These are phyloP conservation scores for Sinocyclocheilus anophthalmus DNA, from an alignment of 2,113 vertebrate genomes.

Conservation along the genomic window DNA sequence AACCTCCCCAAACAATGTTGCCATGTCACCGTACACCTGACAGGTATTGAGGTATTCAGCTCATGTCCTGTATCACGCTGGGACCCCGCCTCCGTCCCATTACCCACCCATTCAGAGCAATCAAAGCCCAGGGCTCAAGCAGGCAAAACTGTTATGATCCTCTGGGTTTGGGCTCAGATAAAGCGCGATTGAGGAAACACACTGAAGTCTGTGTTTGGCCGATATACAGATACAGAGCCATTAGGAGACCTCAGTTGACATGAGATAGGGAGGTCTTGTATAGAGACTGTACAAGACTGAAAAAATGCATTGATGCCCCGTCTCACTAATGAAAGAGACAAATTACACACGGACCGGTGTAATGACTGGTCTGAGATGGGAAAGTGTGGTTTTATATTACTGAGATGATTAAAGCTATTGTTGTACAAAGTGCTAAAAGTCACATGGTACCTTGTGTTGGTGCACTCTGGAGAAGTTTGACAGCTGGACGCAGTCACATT, in stretches of 20 bases:
- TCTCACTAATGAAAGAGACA: slow-evolving; percentile 39
- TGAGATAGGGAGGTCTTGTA: slow-evolving; percentile 49
- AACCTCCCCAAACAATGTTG: slow-evolving; percentile 85
- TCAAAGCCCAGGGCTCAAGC: slow-evolving; percentile 53
- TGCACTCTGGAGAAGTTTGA: slow-evolving; percentile 15
- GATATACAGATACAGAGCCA: slow-evolving; percentile 39
- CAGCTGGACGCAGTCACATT: background rate
- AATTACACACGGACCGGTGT: slow-evolving; percentile 37
- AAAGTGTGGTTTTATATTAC: slow-evolving; percentile 35
- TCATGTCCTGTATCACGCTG: slow-evolving; percentile 67
- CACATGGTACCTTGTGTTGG: slow-evolving; percentile 1
- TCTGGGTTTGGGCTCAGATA: slow-evolving; percentile 36
- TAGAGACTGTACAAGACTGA: slow-evolving; percentile 35
- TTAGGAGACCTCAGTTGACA: slow-evolving; percentile 31
- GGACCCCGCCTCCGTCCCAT: slow-evolving; percentile 65
- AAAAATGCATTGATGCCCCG: slow-evolving; percentile 38
- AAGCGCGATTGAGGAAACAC: slow-evolving; percentile 47
- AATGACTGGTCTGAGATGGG: slow-evolving; percentile 36
- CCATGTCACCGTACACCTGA: slow-evolving; percentile 89
- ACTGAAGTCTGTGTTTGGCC: slow-evolving; percentile 39
- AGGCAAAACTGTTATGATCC: slow-evolving; percentile 28
- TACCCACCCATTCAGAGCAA: slow-evolving; percentile 68
- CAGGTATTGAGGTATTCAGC: slow-evolving; percentile 80
- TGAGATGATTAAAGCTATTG: slow-evolving; percentile 15
- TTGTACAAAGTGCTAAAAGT: slow-evolving; percentile 13